These are phyloP conservation scores for Archegozetes longisetosus DNA, from an alignment of 1,140 invertebrate species.

Conservation along the genomic window DNA sequence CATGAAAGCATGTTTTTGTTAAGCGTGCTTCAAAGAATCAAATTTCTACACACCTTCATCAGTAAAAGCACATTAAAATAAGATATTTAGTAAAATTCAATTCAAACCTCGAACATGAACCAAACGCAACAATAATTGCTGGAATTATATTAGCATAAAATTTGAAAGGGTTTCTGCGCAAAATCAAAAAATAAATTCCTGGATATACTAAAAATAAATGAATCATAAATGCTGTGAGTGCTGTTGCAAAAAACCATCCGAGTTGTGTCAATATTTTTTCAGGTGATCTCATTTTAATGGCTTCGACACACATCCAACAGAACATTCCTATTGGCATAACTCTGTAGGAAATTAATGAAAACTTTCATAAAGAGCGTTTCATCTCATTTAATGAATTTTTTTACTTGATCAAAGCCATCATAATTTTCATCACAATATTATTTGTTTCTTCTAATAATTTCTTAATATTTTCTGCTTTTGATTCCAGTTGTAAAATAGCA, in stretches of 20 bases:
- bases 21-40: too few species aligned
- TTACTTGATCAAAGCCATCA: slow-evolving; percentile 36
- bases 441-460: slow-evolving; percentile 65
- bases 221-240: slow-evolving; percentile 61
- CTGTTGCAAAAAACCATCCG: slow-evolving; percentile 69
- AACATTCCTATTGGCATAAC: slow-evolving; percentile 73
- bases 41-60: too few species aligned
- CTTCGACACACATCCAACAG: slow-evolving; percentile 77
- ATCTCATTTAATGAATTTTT: too few species aligned
- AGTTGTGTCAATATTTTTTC: slow-evolving; percentile 60
- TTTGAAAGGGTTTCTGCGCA: slow-evolving; percentile 68
- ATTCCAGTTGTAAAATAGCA: slow-evolving; percentile 56
- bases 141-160: slow-evolving; percentile 67
- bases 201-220: slow-evolving; percentile 74
- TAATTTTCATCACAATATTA: slow-evolving; percentile 72
- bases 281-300: slow-evolving; percentile 61
- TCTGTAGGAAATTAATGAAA: slow-evolving; percentile 30
- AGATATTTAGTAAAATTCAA: too few species aligned
- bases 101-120: slow-evolving; percentile 84
- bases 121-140: slow-evolving; percentile 73
- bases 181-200: slow-evolving; percentile 60
- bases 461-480: slow-evolving; percentile 43
- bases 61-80: too few species aligned
- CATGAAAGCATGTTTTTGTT: too few species aligned
- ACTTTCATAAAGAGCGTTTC: too few species aligned